Base-by-base conservation (phyloP, 1,140 invertebrate genomes). In the Chironomus tepperi region DNA sequence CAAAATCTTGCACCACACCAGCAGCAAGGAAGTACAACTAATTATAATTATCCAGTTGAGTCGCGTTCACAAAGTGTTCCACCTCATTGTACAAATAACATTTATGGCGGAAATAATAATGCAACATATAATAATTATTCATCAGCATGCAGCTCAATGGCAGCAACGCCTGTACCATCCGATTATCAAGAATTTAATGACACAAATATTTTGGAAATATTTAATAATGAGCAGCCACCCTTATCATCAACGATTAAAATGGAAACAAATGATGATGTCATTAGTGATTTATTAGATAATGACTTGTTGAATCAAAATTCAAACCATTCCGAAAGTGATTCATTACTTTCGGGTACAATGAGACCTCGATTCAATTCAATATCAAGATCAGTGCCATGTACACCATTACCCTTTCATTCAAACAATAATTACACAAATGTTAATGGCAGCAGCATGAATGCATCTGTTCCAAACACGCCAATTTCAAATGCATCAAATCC, bases 141-240 rank as follows among this genome's bases (percentile, higher is more conserved):
- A 76, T 89, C 89, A 5, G 86, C 87, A 0, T 87, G 85, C 64
- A 88, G 86, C 74, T 90, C 89, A 2, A 84, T 89, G 42, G 88
- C 89, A 1, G 87, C 88, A 21, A 90, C 89, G 1, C 89, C 89
- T 1, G 87, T 90, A 9, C 89, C 89, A 2, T 87, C 87, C 74
- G 89, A 91, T 77, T 91, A 88, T 78, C 87, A 86, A 74, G 89
- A 91, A 77, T 90, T 90, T 76, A 86, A 84, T 15, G 84, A 76
- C 21, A 64, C 42, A 10, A 64, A 74, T 47, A 18, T 73, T 76
- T 19, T 70, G 8, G 42, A 75, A 15, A 74, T 76, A 24, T 74
- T 64, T 7, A 70, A 34, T 16, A 72, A 74, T 12, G 12, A 43
- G 73, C 67, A 73, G 70, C 42, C 19, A 5, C 65, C 65, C n/a